Evolutionary conservation across 2,113 vertebrate genomes (phyloP).

Genomic region (Microcebus griseorufus): DNA sequence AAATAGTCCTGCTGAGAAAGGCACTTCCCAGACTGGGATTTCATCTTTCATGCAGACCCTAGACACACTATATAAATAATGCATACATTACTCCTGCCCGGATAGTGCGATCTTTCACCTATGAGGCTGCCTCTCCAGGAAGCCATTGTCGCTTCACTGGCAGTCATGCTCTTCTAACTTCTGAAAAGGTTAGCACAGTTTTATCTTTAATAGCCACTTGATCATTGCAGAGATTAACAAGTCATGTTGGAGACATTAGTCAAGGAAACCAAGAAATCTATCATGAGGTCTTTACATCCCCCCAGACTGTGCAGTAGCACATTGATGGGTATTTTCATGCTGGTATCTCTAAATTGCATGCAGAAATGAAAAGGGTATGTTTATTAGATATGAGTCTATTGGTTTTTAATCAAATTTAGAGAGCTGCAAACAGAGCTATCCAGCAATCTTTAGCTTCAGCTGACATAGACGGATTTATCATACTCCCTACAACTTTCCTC

Average conservation of each 20-base stretch:
- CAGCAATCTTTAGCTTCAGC: slow-evolving; percentile 21
- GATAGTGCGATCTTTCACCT: slow-evolving; percentile 79
- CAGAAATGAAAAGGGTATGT: slow-evolving; percentile 76
- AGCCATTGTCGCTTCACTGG: slow-evolving; percentile 76
- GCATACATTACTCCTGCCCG: slow-evolving; percentile 68
- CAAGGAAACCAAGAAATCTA: slow-evolving; percentile 74
- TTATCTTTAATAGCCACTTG: slow-evolving; percentile 84
- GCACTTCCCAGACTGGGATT: slow-evolving; percentile 46
- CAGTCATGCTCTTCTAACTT: slow-evolving; percentile 80
- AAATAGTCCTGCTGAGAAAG: slow-evolving; percentile 53
- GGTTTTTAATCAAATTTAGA: slow-evolving; percentile 79
- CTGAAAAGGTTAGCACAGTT: slow-evolving; percentile 85
- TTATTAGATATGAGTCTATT: slow-evolving; percentile 78
- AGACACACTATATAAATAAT: slow-evolving; percentile 82
- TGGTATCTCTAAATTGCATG: slow-evolving; percentile 74
- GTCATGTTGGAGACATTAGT: slow-evolving; percentile 83
- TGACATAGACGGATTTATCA: slow-evolving; percentile 30
- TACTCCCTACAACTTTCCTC: background rate
- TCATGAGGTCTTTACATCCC: slow-evolving; percentile 64
- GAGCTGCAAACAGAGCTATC: slow-evolving; percentile 59
- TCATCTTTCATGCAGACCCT: slow-evolving; percentile 72
- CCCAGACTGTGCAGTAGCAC: slow-evolving; percentile 47
- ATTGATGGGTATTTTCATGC: slow-evolving; percentile 76
- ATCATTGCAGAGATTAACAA: slow-evolving; percentile 84
- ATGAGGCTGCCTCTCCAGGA: slow-evolving; percentile 71